Evolutionary conservation across 2,113 vertebrate genomes (phyloP).

Genomic region (Indicator maculatus): DNA sequence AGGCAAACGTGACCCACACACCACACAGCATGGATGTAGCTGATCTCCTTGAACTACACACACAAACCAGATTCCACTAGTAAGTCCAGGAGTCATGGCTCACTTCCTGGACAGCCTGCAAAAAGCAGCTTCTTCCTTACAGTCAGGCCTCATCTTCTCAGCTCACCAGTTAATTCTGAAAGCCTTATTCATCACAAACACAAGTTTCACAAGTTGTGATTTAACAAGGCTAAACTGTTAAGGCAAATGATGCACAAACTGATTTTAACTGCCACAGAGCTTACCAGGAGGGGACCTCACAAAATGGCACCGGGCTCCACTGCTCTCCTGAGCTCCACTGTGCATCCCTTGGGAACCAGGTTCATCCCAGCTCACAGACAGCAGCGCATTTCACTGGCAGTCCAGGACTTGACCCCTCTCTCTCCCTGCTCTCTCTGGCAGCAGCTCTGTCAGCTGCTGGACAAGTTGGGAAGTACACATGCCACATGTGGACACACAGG

Average conservation of each 20-base stretch:
- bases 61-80: accelerated
- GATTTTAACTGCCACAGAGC: background rate
- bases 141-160: background rate
- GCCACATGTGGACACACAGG: background rate
- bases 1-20: background rate
- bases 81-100: background rate
- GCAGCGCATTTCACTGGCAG: background rate
- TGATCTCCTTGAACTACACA: background rate
- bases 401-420: accelerated
- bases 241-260: background rate
- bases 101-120: background rate
- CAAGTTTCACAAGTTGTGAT: background rate
- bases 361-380: accelerated
- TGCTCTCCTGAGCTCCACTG: background rate
- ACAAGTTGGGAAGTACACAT: background rate
- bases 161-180: background rate
- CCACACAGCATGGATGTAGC: background rate
- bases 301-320: background rate
- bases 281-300: background rate
- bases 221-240: accelerated
- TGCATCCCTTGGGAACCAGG: accelerated
- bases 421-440: background rate
- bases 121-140: background rate
- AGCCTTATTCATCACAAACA: background rate
- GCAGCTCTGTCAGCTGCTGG: background rate